Evolutionary conservation across 2,797 vertebrate genomes (phyloP), one percentile per base, ranked within the genome.

Genomic region (Apodemus agrarius): DNA sequence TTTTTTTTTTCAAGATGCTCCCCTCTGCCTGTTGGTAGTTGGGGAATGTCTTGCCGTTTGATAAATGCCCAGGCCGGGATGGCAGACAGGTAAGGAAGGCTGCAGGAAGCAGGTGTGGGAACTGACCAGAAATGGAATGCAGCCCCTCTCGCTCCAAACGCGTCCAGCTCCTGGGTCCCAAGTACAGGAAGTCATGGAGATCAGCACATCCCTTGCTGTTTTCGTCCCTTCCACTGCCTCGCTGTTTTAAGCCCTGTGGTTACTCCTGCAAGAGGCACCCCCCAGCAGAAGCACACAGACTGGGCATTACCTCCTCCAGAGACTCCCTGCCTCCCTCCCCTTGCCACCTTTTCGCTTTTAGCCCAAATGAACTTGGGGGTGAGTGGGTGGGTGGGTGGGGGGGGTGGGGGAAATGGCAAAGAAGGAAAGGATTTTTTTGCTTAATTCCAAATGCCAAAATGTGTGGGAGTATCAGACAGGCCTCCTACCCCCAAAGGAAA

Each of bases 1-100:
- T n/a, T n/a, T 93, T 78, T 95, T 85, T 95, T 85, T 97, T 81
- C 22, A 29, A 37, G 89, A 59, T 91, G 84, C 89, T 92, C 21
- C 1, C 85, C 78, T 82, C 75, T 72, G 76, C 12, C 65, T 94
- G 93, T 94, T 29, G 61, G 26, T 61, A 96, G 26, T 88, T 63
- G 74, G 90, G 80, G 78, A 59, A 95, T 92, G 85, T 85, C 69
- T 89, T 95, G 59, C 92, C 80, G 37, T 19, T 54, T 67, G 54
- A 59, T 52, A 89, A 81, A 57, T 69, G 89, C 24, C 74, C 67
- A 40, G n/a, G 54, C 21, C n/a, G 40, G 67, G 59, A 37, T 78
- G 79, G 17, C 40, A 84, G 84, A 37, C 24, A 91, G 34, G 52
- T 59, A 21, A 74, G 14, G 13, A 54, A 40, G 8, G n/a, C n/a